Percentiles rank a stretch among this genome's conserved stretches.
These are phyloP conservation scores for Plagodis pulveraria DNA, from an alignment of 2,888 invertebrate genomes.

Conservation along the genomic window DNA sequence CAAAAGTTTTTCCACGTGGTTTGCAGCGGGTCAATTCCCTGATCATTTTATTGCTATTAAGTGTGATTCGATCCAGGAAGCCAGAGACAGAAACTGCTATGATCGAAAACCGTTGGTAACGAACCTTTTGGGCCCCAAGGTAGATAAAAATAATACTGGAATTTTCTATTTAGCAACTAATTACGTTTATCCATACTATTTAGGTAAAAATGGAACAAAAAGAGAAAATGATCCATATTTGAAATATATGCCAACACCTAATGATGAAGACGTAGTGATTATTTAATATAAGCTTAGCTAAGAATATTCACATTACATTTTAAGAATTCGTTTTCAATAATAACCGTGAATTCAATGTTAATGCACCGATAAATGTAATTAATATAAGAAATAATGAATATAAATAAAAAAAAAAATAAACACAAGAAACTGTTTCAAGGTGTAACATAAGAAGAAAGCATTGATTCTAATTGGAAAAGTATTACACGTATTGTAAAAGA, in stretches of 20 bases:
- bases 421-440: too few relatives aligned
- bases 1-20: conserved; percentile 36
- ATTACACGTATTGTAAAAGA: too few relatives aligned
- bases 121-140: conserved; percentile 37
- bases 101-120: conserved; percentile 39
- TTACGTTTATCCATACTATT: not conserved
- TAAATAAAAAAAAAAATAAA: too few relatives aligned
- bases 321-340: too few relatives aligned
- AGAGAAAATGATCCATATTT: not conserved
- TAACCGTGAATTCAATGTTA: too few relatives aligned
- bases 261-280: not conserved
- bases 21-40: conserved; percentile 39
- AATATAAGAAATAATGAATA: too few relatives aligned
- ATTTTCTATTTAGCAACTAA: conserved; percentile 46
- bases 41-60: conserved; percentile 41
- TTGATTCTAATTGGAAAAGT: too few relatives aligned
- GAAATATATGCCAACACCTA: not conserved
- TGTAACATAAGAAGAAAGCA: too few relatives aligned
- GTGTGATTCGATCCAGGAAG: conserved; percentile 45
- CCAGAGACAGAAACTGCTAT: conserved; percentile 42
- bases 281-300: not conserved
- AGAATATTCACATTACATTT: too few relatives aligned
- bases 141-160: conserved; percentile 43
- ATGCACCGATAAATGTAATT: too few relatives aligned
- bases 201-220: not conserved